These are phyloP conservation scores for Squalus acanthias DNA, from an alignment of 2,797 vertebrate genomes.

Conservation along the genomic window DNA sequence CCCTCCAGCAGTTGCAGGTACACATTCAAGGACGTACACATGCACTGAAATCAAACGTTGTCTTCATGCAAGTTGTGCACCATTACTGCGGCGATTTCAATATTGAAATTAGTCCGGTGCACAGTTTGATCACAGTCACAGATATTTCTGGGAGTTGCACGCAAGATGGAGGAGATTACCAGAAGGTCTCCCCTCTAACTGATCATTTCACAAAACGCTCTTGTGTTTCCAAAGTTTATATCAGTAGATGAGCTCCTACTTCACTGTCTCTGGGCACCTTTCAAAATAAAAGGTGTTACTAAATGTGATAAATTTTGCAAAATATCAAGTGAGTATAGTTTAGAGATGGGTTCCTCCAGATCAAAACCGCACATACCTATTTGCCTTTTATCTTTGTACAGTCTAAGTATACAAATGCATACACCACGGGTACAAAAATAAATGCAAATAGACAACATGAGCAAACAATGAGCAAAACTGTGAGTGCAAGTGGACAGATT, in stretches of 20 bases:
- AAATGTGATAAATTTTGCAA: not conserved
- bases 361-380: not conserved
- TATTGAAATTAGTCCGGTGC: not conserved
- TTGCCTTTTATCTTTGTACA: not conserved
- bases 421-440: not conserved
- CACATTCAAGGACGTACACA: not conserved
- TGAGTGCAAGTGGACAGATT: not conserved
- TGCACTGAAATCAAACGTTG: not conserved
- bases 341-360: not conserved
- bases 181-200: not conserved
- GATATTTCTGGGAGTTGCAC: not conserved
- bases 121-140: not conserved
- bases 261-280: not conserved
- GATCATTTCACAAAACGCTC: not conserved
- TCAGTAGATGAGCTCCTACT: not conserved
- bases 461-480: not conserved
- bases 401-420: not conserved
- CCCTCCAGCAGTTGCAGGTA: conserved; percentile 19
- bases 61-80: not conserved
- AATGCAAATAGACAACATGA: not conserved
- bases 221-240: not conserved
- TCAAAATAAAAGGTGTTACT: not conserved
- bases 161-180: not conserved
- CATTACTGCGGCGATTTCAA: not conserved
- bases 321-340: not conserved